A percentile compares a stretch with the other conserved stretches of the same genome.
Evolutionary conservation across 2,113 vertebrate genomes (phyloP).

Genomic region (Craseonycteris thonglongyai): DNA sequence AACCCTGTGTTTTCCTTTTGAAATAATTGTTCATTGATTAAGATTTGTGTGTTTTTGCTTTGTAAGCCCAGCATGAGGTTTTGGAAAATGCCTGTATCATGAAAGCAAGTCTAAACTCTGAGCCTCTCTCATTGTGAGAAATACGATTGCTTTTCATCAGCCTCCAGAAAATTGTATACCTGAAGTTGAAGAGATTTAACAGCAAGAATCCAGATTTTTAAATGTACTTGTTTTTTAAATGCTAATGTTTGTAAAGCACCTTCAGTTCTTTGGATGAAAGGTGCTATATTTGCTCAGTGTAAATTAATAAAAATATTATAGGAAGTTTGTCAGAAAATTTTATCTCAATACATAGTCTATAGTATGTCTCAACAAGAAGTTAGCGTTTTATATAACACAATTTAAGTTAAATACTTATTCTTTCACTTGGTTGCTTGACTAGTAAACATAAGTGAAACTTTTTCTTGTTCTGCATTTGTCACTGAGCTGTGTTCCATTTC

Average conservation of each 20-base stretch:
- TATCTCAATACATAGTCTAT: constrained; percentile 57
- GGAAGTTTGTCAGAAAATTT: constrained; percentile 71
- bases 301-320: constrained; percentile 72
- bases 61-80: constrained; percentile 55
- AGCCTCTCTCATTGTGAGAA: constrained; percentile 49
- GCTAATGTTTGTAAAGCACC: constrained; percentile 71
- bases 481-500: constrained; percentile 2
- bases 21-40: constrained; percentile 55
- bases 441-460: constrained; percentile 46
- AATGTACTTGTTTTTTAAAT: constrained; percentile 71
- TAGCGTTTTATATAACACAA: constrained; percentile 52
- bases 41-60: constrained; percentile 48
- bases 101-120: constrained; percentile 54
- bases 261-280: constrained; percentile 64
- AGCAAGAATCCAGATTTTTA: constrained; percentile 61
- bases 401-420: constrained; percentile 48
- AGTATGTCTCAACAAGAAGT: constrained; percentile 52
- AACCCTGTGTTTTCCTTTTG: constrained; percentile 56
- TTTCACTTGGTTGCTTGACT: constrained; percentile 55
- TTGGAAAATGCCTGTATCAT: constrained; percentile 57
- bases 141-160: constrained; percentile 40
- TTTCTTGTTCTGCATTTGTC: constrained; percentile 25
- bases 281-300: constrained; percentile 67
- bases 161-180: constrained; percentile 55
- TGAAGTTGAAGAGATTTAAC: constrained; percentile 49